These are phyloP conservation scores for Atopsyche davidsoni DNA, from an alignment of 1,140 invertebrate species.

Conservation along the genomic window DNA sequence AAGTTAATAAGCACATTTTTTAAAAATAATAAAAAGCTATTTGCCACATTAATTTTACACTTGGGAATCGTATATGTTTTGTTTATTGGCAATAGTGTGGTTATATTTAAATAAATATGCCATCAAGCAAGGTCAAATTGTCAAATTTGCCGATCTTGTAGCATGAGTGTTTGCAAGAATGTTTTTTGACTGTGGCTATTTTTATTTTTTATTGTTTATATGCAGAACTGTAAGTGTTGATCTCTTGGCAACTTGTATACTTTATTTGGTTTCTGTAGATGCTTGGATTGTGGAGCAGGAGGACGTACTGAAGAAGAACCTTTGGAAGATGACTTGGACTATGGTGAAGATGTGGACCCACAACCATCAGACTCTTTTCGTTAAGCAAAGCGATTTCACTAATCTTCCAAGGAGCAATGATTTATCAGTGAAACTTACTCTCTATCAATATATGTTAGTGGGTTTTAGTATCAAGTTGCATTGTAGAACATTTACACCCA, in stretches of 20 bases:
- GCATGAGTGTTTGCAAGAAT: neutral
- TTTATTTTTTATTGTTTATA: neutral
- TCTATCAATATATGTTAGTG: too few relatives aligned
- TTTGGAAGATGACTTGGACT: conserved; percentile 22
- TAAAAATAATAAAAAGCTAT: too few relatives aligned
- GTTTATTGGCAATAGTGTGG: too few relatives aligned
- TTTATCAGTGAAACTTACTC: too few relatives aligned
- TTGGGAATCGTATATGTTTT: too few relatives aligned
- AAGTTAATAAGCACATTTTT: too few relatives aligned
- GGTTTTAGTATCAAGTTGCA: too few relatives aligned
- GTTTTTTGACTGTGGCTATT: neutral
- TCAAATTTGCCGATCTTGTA: neutral
- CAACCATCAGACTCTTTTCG: conserved; percentile 8
- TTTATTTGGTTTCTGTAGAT: conserved; percentile 16
- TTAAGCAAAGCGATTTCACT: neutral
- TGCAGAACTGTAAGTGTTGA: neutral
- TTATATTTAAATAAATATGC: neutral
- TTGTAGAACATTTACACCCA: too few relatives aligned
- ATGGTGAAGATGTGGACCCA: conserved; percentile 22
- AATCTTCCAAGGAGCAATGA: neutral
- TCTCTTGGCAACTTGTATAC: neutral
- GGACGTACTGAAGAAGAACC: conserved; percentile 13
- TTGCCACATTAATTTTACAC: too few relatives aligned
- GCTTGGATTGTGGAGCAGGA: conserved; percentile 13
- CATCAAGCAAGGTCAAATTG: neutral